phyloP scores from a whole-genome alignment of 2,888 invertebrate species.

The Carpatolechia fugitivella region DNA sequence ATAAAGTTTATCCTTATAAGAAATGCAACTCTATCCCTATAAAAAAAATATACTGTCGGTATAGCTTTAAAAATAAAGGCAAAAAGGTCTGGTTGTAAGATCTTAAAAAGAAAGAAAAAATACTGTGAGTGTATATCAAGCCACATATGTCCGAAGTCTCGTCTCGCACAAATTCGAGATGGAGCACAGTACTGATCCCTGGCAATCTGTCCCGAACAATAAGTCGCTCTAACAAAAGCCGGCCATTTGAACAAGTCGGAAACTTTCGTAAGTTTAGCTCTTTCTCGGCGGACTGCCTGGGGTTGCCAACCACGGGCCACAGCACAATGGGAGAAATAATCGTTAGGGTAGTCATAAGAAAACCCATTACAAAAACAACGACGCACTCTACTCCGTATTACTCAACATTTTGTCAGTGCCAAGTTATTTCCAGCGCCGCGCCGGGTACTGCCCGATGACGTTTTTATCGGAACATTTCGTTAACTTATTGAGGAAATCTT shows the following conservation, averaged over 20 bases:
- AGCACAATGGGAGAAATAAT: slow-evolving; percentile 73
- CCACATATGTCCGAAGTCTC: slow-evolving; percentile 42
- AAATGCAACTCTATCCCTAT: no score
- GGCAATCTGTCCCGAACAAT: slow-evolving; percentile 78
- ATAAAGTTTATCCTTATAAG: no score
- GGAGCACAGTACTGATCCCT: slow-evolving; percentile 62
- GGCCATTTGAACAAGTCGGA: slow-evolving; percentile 77
- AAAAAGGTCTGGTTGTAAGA: not conserved
- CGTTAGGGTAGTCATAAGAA: slow-evolving; percentile 75
- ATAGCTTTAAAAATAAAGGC: no score
- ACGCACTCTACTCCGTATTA: slow-evolving; percentile 65
- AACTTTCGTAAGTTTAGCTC: slow-evolving; percentile 78
- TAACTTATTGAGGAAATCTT: slow-evolving; percentile 4
- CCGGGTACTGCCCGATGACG: not conserved
- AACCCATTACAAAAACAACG: slow-evolving; percentile 74
- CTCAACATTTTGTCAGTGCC: slow-evolving; percentile 64
- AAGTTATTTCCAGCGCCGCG: slow-evolving; percentile 32
- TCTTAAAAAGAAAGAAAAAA: not conserved
- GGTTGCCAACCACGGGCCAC: slow-evolving; percentile 47
- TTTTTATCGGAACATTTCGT: not conserved
- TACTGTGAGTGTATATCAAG: slow-evolving; percentile 2
- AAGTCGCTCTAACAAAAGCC: slow-evolving; percentile 77
- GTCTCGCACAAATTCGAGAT: slow-evolving; percentile 43
- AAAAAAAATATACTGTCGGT: no score
- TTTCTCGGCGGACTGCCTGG: slow-evolving; percentile 72